Evolutionary conservation across 2,888 invertebrate genomes (phyloP).

Genomic region (Rhorus exstirpatorius): DNA sequence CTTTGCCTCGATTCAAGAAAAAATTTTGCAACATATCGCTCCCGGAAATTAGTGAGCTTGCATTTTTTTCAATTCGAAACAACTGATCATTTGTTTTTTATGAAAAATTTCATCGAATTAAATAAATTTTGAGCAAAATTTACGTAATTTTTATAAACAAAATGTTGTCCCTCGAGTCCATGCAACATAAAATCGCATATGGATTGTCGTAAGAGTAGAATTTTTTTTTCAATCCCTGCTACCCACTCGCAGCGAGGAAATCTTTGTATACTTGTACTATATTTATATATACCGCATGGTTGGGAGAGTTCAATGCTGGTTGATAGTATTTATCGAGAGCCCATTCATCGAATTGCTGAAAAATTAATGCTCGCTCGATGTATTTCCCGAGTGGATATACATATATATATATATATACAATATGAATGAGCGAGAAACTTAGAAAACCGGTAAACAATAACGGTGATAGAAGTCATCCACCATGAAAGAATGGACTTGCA

Average conservation of each 20-base stretch:
- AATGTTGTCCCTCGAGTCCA: too few relatives aligned
- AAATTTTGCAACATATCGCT: too few relatives aligned
- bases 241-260: neutral
- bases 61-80: too few relatives aligned
- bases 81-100: too few relatives aligned
- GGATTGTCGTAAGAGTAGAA: neutral
- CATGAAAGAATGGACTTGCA: conserved; percentile 76
- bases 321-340: conserved; percentile 49
- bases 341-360: conserved; percentile 30
- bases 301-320: conserved; percentile 55
- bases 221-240: neutral
- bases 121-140: too few relatives aligned
- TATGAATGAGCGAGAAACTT: conserved; percentile 65
- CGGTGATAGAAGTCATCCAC: conserved; percentile 77
- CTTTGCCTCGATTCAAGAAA: too few relatives aligned
- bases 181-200: too few relatives aligned
- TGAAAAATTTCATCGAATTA: too few relatives aligned
- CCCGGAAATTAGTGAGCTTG: too few relatives aligned
- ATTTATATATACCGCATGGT: conserved; percentile 9
- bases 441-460: conserved; percentile 74
- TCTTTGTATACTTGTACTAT: neutral
- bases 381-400: conserved; percentile 26
- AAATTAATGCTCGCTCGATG: conserved; percentile 9
- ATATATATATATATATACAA: conserved; percentile 34
- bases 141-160: neutral